Evolutionary conservation across 2,888 invertebrate genomes (phyloP), one percentile per base, ranked within the genome.

Genomic region (Reticulitermes lucifugus): DNA sequence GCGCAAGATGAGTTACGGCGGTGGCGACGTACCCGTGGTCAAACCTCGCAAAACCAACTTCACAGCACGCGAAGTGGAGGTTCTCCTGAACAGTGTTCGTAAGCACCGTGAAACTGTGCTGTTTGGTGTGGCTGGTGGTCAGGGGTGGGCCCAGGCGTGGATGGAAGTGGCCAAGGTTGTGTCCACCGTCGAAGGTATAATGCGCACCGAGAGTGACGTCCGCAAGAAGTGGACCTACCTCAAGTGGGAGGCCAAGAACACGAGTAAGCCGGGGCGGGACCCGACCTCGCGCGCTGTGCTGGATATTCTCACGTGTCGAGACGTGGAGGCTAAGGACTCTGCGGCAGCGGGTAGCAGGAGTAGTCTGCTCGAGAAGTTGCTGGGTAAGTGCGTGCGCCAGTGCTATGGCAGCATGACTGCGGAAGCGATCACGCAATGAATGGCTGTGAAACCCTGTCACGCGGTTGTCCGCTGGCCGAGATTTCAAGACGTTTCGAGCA

Each of bases 191-290:
- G 88, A 89, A 46, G 88, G 88, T 21, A 88, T 89, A 81, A 87
- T 87, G 35, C 85, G 89, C 51, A 88, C 88, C 59, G 89, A 89
- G 84, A 87, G 88, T 22, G 89, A 89, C 85, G 89, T 89, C 35
- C 86, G 89, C 21, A 89, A 89, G 86, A 89, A 89, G 83, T 89
- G 89, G 89, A 89, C 89, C 51, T 89, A 89, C 85, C 88, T 89
- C 75, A 89, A 89, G 84, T 89, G 89, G 89, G 89, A 89, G 85
- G 89, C 89, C 55, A 89, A 89, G 85, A 89, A 89, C 86, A 89
- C 89, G 41, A 88, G 88, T 86, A 89, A 89, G 83, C 89, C 89
- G 6, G 89, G 88, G 22, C 83, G 89, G 51, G 89, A 89, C 80
- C 88, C 89, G 12, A 89, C 88, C 0, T 88, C 88, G 65, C 86